Conservation (phyloP, 1,140 invertebrate species). For the Seison nebaliae region DNA sequence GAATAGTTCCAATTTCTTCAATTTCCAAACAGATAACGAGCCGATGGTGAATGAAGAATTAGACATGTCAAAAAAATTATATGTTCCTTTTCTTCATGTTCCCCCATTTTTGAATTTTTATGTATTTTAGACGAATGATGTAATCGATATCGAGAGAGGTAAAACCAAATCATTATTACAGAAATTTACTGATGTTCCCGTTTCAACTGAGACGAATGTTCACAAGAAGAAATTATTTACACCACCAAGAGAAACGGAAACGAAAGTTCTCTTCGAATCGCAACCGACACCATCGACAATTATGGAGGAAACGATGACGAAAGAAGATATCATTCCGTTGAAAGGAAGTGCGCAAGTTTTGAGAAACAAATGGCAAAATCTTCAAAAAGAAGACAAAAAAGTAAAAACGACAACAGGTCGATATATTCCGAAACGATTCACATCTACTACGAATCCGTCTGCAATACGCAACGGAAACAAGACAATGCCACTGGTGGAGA, state of each 20-base stretch:
- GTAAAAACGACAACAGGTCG: constrained; percentile 7
- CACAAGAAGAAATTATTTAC: constrained; percentile 1
- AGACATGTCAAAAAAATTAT: no score
- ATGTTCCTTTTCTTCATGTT: no score
- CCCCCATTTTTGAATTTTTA: no score
- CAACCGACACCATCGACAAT: constrained; percentile 4
- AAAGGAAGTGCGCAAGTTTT: constrained; percentile 8
- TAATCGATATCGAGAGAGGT: no score
- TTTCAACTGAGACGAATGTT: constrained; percentile 8
- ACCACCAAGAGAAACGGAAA: constrained; percentile 8
- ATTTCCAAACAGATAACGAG: no score
- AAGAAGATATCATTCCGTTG: constrained; percentile 12
- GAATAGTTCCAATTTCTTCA: no score
- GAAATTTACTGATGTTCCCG: no score
- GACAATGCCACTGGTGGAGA: constrained; percentile 4
- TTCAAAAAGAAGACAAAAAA: constrained; percentile 10
- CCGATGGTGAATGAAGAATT: no score
- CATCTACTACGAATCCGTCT: constrained; percentile 5
- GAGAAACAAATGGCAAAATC: constrained; percentile 6
- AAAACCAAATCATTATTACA: no score
- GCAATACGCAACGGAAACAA: constrained; percentile 4
- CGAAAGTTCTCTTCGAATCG: constrained; percentile 6
- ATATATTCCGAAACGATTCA: constrained; percentile 11
- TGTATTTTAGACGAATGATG: no score
- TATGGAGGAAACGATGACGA: constrained; percentile 2